Evolutionary conservation across 2,888 invertebrate species (phyloP), one percentile per base, ranked within the genome.

Genomic region (Timema podura): DNA sequence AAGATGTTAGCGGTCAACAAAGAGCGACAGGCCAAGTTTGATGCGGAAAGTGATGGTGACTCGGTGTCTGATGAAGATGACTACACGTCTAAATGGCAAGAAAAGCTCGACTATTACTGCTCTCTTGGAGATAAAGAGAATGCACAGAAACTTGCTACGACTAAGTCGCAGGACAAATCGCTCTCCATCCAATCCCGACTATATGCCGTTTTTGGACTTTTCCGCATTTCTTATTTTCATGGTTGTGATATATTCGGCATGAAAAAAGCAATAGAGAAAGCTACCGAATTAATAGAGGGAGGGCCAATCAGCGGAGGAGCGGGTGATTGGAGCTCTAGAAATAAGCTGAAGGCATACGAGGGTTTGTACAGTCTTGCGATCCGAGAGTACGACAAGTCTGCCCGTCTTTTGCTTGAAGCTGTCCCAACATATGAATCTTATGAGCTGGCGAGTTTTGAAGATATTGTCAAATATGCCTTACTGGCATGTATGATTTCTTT

Each of bases 351-450:
- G 83, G 99, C 98, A 0, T 96, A 96, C 79, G 95, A 95, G 83
- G 99, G 97, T 61, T 90, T 97, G 61, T 98, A 98, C 81, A 93
- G 94, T 76, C 91, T 99, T 81, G 93, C 98, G 0, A 92, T 98
- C 57, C 87, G 99, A 73, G 97, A 99, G 80, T 99, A 99, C 81
- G 95, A 94, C 80, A 91, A 89, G 75, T 97, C 99, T 9, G 96
- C 98, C 0, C 91, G 89, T 74, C 89, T 97, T 74, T 98, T 99
- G 81, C 87, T 99, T 76, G 99, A 99, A 79, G 98, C 98, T 49
- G 96, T 99, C 54, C 98, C 98, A 74, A 99, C 99, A 13, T 99
- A 99, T 81, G 98, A 98, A 49, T 98, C 98, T 0, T 98, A 98
- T 79, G 99, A 99, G 80, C 84, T 99, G 67, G 98, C 98, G 90